These are phyloP conservation scores for Sarcophaga bullata DNA, from an alignment of 1,140 invertebrate genomes.

Conservation along the genomic window DNA sequence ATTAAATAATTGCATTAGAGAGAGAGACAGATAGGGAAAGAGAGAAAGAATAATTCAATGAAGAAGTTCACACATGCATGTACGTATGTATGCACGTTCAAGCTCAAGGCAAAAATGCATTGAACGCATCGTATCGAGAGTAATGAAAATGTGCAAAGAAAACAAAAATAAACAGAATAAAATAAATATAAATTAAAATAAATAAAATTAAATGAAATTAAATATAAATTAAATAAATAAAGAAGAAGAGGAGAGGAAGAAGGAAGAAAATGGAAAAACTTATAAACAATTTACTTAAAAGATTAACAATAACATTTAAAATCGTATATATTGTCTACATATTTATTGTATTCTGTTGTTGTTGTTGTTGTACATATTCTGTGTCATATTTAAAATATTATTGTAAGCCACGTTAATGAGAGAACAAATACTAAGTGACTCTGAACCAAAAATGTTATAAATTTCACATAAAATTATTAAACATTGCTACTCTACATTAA, in stretches of 20 bases:
- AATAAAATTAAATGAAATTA: too few relatives aligned
- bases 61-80: slow-evolving; percentile 28
- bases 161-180: background rate
- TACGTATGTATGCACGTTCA: slow-evolving; percentile 31
- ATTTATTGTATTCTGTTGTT: background rate
- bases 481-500: too few relatives aligned
- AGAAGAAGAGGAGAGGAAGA: too few relatives aligned
- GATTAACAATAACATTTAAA: slow-evolving; percentile 7
- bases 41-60: background rate
- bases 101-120: slow-evolving; percentile 34
- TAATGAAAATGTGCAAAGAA: background rate
- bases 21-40: background rate
- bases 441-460: background rate
- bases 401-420: background rate
- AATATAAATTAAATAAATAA: too few relatives aligned
- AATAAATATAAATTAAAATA: background rate
- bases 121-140: slow-evolving; percentile 14
- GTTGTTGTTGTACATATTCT: background rate
- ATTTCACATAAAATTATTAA: background rate
- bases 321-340: background rate
- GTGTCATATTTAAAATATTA: background rate
- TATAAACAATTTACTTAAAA: slow-evolving; percentile 14
- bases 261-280: background rate
- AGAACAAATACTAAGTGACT: background rate
- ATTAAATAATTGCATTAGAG: background rate